Percentiles rank a stretch among this genome's conserved stretches.
Conservation (phyloP, 2,113 vertebrate genomes). For the Mormyrus lacerda region DNA sequence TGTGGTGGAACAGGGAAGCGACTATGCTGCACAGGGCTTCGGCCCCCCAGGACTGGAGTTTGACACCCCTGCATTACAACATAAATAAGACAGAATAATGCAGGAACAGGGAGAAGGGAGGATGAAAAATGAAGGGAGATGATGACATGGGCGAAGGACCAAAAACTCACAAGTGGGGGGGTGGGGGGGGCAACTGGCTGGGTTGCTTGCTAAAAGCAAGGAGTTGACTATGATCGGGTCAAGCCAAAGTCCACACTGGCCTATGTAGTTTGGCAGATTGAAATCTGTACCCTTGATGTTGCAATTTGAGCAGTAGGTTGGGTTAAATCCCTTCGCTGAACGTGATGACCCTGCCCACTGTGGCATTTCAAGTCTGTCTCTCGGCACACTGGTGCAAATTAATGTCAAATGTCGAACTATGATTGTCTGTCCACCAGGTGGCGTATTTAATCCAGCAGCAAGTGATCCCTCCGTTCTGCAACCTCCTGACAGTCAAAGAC, state of each 20-base stretch:
- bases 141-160: too few relatives aligned
- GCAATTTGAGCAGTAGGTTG: background rate
- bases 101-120: too few relatives aligned
- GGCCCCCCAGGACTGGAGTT: too few relatives aligned
- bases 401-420: background rate
- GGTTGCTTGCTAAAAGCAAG: background rate
- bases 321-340: background rate
- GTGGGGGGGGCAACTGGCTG: too few relatives aligned
- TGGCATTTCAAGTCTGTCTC: background rate
- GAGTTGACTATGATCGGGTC: background rate
- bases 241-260: background rate
- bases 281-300: background rate
- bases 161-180: too few relatives aligned
- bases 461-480: constrained; percentile 97
- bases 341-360: background rate
- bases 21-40: too few relatives aligned
- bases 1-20: too few relatives aligned
- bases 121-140: too few relatives aligned
- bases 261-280: background rate
- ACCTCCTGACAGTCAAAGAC: constrained; percentile 95
- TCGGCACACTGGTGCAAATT: background rate
- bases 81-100: too few relatives aligned
- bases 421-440: constrained; percentile 60
- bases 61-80: too few relatives aligned
- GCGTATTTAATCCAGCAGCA: constrained; percentile 95